A percentile compares a stretch with the other conserved stretches of the same genome.
phyloP scores from a whole-genome alignment of 2,113 vertebrate genomes.

The Heterotis niloticus region DNA sequence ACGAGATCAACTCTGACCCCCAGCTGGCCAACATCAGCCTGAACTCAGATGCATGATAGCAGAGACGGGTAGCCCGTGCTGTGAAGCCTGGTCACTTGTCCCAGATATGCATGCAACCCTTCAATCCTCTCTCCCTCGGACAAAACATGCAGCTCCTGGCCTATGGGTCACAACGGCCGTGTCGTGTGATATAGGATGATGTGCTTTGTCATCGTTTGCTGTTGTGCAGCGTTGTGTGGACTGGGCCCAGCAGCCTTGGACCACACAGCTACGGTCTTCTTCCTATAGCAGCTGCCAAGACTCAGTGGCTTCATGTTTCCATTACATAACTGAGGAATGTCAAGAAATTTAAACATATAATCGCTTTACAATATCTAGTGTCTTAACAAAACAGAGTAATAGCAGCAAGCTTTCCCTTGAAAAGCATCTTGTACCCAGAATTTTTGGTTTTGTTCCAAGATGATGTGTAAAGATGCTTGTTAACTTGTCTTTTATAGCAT shows the following conservation, averaged over 20 bases:
- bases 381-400: not conserved
- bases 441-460: slow-evolving; percentile 33
- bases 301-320: not conserved
- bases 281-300: not conserved
- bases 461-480: slow-evolving; percentile 43
- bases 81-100: slow-evolving; percentile 31
- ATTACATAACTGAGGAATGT: slow-evolving; percentile 17
- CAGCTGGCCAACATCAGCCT: slow-evolving; percentile 89
- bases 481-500: slow-evolving; percentile 43
- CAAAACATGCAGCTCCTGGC: slow-evolving; percentile 39
- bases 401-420: not conserved
- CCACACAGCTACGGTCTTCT: too few relatives aligned
- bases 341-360: slow-evolving; percentile 19
- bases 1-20: slow-evolving; percentile 91
- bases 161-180: slow-evolving; percentile 19
- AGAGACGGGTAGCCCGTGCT: slow-evolving; percentile 6
- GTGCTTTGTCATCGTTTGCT: slow-evolving; percentile 50
- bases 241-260: slow-evolving; percentile 30
- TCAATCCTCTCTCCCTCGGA: slow-evolving; percentile 38
- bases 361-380: not conserved
- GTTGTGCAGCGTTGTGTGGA: slow-evolving; percentile 59
- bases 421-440: not conserved
- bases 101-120: slow-evolving; percentile 76
- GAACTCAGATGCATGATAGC: slow-evolving; percentile 84
- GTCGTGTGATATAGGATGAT: slow-evolving; percentile 49